Evolutionary conservation across 2,797 vertebrate genomes (phyloP).

Genomic region (Enteromius paludinosus): DNA sequence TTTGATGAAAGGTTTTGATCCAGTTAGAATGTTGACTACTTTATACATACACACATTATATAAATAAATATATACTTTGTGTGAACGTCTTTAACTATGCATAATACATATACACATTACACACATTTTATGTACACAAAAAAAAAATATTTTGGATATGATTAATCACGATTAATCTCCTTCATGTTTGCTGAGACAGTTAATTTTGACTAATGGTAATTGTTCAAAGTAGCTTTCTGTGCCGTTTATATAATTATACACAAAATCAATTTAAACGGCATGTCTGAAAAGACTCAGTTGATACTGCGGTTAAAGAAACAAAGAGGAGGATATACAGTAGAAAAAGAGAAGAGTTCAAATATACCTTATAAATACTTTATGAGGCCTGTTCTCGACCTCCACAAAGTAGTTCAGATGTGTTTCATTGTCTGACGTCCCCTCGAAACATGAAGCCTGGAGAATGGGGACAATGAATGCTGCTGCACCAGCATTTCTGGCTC

Average conservation of each 20-base stretch:
- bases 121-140: no score
- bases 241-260: slow-evolving; percentile 31
- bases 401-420: slow-evolving; percentile 60
- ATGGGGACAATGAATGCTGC: slow-evolving; percentile 69
- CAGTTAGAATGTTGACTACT: no score
- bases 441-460: slow-evolving; percentile 36
- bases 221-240: slow-evolving; percentile 35
- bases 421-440: slow-evolving; percentile 19
- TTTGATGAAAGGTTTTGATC: no score
- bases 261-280: slow-evolving; percentile 21
- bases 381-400: slow-evolving; percentile 58
- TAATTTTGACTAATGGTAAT: not conserved
- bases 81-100: no score
- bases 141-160: no score
- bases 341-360: slow-evolving; percentile 36
- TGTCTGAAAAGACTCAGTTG: not conserved
- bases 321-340: slow-evolving; percentile 58
- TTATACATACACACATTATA: no score
- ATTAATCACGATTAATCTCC: slow-evolving; percentile 17
- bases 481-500: slow-evolving; percentile 71
- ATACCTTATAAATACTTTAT: slow-evolving; percentile 32
- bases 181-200: not conserved
- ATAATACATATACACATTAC: slow-evolving; percentile 22
- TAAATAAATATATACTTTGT: no score
- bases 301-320: slow-evolving; percentile 59